Conservation (phyloP, 2,113 vertebrate species). For the Halcyon malimbica region DNA sequence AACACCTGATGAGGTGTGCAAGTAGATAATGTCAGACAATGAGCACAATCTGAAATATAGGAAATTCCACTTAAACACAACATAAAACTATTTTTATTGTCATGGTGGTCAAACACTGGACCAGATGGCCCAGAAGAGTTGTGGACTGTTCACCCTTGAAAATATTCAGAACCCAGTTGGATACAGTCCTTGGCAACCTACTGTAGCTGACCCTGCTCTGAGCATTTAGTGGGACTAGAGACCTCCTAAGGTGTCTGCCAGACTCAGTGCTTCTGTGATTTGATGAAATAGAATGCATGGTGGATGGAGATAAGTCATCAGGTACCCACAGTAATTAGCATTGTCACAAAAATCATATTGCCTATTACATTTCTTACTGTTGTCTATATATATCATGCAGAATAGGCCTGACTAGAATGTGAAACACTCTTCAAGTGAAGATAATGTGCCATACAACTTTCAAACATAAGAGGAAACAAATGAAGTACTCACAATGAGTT, state of each 20-base stretch:
- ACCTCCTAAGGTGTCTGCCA: neutral
- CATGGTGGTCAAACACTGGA: neutral
- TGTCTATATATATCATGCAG: neutral
- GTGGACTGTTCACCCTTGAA: neutral
- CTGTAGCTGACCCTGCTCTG: neutral
- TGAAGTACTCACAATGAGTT: neutral
- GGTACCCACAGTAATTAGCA: neutral
- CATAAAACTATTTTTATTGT: neutral
- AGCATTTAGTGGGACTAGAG: neutral
- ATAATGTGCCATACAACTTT: neutral
- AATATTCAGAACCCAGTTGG: neutral
- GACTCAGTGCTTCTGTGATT: neutral
- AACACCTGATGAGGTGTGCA: neutral
- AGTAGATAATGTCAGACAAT: neutral
- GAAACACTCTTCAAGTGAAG: neutral
- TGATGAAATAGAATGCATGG: neutral
- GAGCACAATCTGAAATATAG: neutral
- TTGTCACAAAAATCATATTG: neutral
- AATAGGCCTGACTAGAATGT: neutral
- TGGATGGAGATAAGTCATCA: neutral
- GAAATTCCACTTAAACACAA: neutral
- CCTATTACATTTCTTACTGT: neutral
- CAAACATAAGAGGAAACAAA: neutral
- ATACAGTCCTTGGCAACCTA: neutral
- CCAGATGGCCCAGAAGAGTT: neutral